Percentiles rank a stretch among this genome's conserved stretches.
Conservation (phyloP, 2,888 invertebrate genomes). For the Drosophila kokeensis region DNA sequence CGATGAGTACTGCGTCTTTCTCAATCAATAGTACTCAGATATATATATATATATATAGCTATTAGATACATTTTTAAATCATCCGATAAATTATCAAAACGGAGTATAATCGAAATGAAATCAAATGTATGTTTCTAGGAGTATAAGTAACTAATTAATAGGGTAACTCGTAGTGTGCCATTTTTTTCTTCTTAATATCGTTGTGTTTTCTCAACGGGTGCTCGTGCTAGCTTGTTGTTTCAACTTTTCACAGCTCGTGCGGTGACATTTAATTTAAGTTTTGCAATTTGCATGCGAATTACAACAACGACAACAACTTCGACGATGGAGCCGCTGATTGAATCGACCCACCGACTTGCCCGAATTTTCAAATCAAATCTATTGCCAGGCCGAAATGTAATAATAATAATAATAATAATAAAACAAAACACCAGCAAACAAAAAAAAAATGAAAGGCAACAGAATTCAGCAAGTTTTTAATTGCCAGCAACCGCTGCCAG, state of each 20-base stretch:
- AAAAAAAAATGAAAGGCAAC: slow-evolving; percentile 40
- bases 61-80: not conserved
- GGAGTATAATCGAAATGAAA: not conserved
- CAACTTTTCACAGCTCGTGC: slow-evolving; percentile 31
- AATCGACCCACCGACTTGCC: slow-evolving; percentile 36
- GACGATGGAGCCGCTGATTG: slow-evolving; percentile 48
- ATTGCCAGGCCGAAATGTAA: slow-evolving; percentile 33
- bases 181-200: not conserved
- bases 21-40: not conserved
- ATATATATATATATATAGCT: not conserved
- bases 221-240: slow-evolving; percentile 8
- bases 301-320: slow-evolving; percentile 25
- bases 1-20: not conserved
- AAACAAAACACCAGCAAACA: slow-evolving; percentile 5
- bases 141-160: not conserved
- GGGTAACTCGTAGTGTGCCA: not conserved
- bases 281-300: slow-evolving; percentile 74
- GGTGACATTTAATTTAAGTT: slow-evolving; percentile 77
- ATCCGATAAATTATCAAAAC: not conserved
- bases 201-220: not conserved
- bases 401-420: slow-evolving; percentile 9
- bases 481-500: slow-evolving; percentile 77
- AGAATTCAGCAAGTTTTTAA: slow-evolving; percentile 73
- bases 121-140: not conserved
- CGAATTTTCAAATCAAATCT: slow-evolving; percentile 51